Conservation (phyloP, 23 tunicate species). For the Phallusia fumigata region DNA sequence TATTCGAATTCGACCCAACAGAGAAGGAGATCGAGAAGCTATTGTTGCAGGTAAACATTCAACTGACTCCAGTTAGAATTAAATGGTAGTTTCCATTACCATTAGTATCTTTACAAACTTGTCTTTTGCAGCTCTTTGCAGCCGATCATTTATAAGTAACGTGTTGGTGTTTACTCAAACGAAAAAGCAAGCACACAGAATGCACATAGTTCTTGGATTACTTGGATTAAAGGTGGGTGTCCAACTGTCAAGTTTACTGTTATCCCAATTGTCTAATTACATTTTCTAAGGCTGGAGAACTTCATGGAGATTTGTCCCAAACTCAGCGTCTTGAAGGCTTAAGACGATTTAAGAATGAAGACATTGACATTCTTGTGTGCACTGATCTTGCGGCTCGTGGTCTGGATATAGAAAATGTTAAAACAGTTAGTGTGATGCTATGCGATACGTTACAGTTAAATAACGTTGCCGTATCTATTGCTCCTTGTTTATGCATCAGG, state of each 20-base stretch:
- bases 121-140: constrained; percentile 57
- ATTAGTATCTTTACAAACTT: background rate
- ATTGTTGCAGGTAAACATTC: constrained; percentile 49
- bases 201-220: constrained; percentile 92
- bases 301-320: constrained; percentile 86
- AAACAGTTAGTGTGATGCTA: constrained; percentile 80
- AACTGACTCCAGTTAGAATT: background rate
- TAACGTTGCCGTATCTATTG: no score
- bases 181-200: constrained; percentile 90
- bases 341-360: constrained; percentile 70
- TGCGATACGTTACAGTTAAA: no score
- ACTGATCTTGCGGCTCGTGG: constrained; percentile 97
- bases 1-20: constrained; percentile 74
- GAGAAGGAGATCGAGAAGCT: constrained; percentile 98
- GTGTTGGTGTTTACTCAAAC: constrained; percentile 95
- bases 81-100: background rate
- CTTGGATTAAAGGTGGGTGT: constrained; percentile 64
- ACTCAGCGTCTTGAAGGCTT: constrained; percentile 76
- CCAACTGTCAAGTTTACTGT: no score
- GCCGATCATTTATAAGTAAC: constrained; percentile 73
- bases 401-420: constrained; percentile 87
- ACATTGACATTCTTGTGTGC: constrained; percentile 80
- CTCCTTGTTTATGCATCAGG: constrained; percentile 23
- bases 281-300: constrained; percentile 61
- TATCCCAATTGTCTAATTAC: no score